phyloP scores from a whole-genome alignment of 2,113 vertebrate genomes.

The Buteo buteo region DNA sequence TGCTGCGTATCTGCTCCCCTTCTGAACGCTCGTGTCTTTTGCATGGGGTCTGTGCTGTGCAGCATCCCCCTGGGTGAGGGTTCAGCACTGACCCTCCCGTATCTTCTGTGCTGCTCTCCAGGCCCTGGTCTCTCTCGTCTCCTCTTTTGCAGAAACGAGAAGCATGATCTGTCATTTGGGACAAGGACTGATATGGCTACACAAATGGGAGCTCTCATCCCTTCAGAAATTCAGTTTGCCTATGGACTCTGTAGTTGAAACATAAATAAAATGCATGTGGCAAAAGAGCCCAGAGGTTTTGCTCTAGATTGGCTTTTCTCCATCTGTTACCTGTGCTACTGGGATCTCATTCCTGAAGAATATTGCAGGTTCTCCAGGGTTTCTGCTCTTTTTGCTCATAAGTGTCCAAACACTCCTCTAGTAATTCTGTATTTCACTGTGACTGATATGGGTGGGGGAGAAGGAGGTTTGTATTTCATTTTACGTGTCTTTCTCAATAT shows the following conservation, averaged over 20 bases:
- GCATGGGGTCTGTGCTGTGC: background rate
- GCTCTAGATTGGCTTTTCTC: background rate
- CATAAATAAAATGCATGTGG: background rate
- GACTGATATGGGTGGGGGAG: background rate
- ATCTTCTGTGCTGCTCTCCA: background rate
- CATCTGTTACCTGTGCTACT: background rate
- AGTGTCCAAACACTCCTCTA: background rate
- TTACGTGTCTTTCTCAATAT: background rate
- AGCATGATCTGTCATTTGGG: background rate
- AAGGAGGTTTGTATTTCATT: background rate
- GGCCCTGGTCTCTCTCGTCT: background rate
- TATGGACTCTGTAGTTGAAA: background rate
- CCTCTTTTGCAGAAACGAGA: background rate
- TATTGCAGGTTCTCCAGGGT: background rate
- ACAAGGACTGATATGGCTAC: background rate
- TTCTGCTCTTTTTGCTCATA: background rate
- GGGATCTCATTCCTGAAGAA: background rate
- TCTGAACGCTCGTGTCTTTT: rapidly evolving
- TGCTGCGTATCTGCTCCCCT: background rate
- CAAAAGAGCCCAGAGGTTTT: background rate
- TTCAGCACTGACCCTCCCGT: background rate
- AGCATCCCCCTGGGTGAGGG: background rate
- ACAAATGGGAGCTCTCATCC: too few species aligned
- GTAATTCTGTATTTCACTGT: background rate
- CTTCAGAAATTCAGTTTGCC: background rate